phyloP scores from a whole-genome alignment of 2,888 invertebrate species.

The Melanotus villosus region DNA sequence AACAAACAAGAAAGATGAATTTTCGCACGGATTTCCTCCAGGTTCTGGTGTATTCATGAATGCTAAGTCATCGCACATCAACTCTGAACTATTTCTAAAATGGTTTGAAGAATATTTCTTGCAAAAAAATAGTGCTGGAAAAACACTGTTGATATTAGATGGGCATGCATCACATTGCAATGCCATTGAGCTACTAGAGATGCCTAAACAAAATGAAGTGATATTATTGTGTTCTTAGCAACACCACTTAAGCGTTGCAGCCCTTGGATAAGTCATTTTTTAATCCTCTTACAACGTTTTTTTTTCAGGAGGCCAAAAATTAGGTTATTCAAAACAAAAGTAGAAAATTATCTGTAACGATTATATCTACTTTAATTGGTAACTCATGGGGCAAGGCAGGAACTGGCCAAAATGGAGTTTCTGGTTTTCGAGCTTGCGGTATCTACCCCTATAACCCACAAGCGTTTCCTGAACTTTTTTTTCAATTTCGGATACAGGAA shows the following conservation, averaged over 20 bases:
- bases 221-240: constrained; percentile 41
- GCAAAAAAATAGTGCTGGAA: constrained; percentile 38
- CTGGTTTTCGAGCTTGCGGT: constrained; percentile 42
- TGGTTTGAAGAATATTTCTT: constrained; percentile 48
- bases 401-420: constrained; percentile 34
- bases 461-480: neutral
- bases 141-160: constrained; percentile 42
- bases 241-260: constrained; percentile 44
- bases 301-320: constrained; percentile 20
- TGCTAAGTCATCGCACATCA: constrained; percentile 55
- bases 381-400: constrained; percentile 42
- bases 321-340: constrained; percentile 2
- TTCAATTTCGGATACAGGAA: neutral
- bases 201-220: constrained; percentile 23
- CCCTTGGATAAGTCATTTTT: constrained; percentile 41
- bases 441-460: constrained; percentile 4
- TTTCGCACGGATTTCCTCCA: constrained; percentile 49
- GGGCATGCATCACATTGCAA: constrained; percentile 41
- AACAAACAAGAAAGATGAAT: constrained; percentile 51
- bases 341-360: constrained; percentile 20
- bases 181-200: constrained; percentile 15
- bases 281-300: constrained; percentile 37
- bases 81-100: constrained; percentile 49
- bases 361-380: constrained; percentile 14
- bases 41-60: constrained; percentile 53